Percentiles rank a stretch among this genome's conserved stretches.
phyloP scores from a whole-genome alignment of 2,113 vertebrate species.

The Rhabdornis inornatus region DNA sequence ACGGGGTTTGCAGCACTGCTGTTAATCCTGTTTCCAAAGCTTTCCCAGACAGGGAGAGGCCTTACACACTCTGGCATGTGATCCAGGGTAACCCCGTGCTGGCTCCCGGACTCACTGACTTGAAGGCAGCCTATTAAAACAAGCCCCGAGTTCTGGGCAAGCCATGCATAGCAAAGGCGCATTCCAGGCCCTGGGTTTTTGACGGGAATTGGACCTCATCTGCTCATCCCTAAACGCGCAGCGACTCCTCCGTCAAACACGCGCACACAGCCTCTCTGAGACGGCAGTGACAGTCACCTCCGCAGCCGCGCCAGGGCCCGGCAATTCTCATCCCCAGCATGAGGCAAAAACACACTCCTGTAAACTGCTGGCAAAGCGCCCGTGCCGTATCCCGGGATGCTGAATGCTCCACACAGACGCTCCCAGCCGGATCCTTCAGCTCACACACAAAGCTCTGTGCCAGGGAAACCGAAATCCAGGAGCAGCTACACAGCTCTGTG shows the following conservation, averaged over 20 bases:
- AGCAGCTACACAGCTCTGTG: background rate
- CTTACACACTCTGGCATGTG: background rate
- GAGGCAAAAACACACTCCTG: background rate
- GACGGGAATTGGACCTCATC: background rate
- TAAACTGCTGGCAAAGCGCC: background rate
- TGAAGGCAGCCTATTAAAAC: background rate
- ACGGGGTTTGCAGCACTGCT: background rate
- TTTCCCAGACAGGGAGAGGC: background rate
- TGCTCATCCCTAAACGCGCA: background rate
- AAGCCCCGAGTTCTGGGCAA: background rate
- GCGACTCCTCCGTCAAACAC: background rate
- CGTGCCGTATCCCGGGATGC: background rate
- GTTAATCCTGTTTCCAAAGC: background rate
- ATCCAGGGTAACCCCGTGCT: background rate
- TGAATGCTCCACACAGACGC: background rate
- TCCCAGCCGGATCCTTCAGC: background rate
- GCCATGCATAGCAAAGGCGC: background rate
- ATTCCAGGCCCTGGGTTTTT: background rate
- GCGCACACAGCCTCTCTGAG: background rate
- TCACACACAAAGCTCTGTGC: background rate
- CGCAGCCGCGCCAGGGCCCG: background rate
- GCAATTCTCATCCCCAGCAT: background rate
- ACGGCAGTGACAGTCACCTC: background rate
- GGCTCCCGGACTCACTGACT: background rate
- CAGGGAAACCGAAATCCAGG: background rate